Conservation (phyloP, 2,113 vertebrate species). For the Athene cunicularia region DNA sequence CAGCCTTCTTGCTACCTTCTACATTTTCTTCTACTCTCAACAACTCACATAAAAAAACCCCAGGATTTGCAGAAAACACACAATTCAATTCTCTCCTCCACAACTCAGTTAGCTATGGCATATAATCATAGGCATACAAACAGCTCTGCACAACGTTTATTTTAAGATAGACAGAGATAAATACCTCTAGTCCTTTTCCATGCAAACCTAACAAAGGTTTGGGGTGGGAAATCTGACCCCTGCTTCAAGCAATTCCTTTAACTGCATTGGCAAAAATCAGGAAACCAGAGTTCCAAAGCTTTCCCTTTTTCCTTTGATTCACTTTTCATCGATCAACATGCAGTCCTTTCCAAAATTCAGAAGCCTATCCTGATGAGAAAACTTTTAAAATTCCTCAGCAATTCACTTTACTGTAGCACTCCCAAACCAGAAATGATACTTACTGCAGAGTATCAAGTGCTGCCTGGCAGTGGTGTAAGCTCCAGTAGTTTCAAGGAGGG, state of each 20-base stretch:
- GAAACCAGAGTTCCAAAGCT: slow-evolving; percentile 4
- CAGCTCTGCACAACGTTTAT: not conserved
- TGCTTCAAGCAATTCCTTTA: slow-evolving; percentile 19
- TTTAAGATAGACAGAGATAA: slow-evolving; percentile 28
- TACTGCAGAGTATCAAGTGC: slow-evolving; percentile 61
- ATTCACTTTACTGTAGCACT: slow-evolving; percentile 22
- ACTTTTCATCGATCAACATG: not conserved
- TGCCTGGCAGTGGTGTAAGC: slow-evolving; percentile 13
- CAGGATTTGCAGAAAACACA: slow-evolving; percentile 11
- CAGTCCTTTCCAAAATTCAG: slow-evolving; percentile 45
- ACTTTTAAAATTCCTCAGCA: slow-evolving; percentile 63
- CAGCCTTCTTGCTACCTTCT: not conserved
- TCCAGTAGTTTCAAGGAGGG: slow-evolving; percentile 62
- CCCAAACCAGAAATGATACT: slow-evolving; percentile 68
- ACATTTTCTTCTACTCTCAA: not conserved
- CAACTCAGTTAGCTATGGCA: not conserved
- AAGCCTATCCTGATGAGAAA: slow-evolving; percentile 42
- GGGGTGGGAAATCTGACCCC: not conserved
- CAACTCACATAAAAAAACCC: not conserved
- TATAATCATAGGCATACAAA: not conserved
- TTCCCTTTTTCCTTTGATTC: not conserved
- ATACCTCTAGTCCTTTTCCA: not conserved
- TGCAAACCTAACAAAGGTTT: slow-evolving; percentile 5
- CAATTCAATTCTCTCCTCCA: not conserved
- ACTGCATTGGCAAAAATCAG: slow-evolving; percentile 4